These are phyloP conservation scores for Uloborus diversus DNA, from an alignment of 1,140 invertebrate genomes.

Conservation along the genomic window DNA sequence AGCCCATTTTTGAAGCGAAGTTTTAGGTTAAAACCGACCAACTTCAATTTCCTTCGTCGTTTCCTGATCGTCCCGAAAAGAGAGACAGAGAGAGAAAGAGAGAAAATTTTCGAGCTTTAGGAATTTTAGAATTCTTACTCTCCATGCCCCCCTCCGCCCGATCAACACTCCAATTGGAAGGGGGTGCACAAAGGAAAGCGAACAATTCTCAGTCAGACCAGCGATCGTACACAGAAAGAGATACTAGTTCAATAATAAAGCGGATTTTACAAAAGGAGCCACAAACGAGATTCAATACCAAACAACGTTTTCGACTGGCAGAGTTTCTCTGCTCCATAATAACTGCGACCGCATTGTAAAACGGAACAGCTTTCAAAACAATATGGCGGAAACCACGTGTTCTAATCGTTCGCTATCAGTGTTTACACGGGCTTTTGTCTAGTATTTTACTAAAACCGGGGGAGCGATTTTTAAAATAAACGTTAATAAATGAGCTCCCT, in stretches of 20 bases:
- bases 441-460: conserved; percentile 17
- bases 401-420: conserved; percentile 53
- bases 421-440: conserved; percentile 49
- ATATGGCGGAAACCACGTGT: conserved; percentile 56
- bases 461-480: conserved; percentile 52
- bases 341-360: conserved; percentile 24
- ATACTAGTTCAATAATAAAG: conserved; percentile 35
- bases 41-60: conserved; percentile 55
- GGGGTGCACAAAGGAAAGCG: conserved; percentile 21
- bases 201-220: neutral
- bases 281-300: conserved; percentile 31
- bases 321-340: conserved; percentile 17
- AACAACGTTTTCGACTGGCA: conserved; percentile 2
- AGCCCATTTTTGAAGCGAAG: conserved; percentile 17
- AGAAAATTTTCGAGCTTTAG: conserved; percentile 15
- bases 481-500: conserved; percentile 52
- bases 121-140: conserved; percentile 33
- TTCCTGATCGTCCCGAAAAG: conserved; percentile 18
- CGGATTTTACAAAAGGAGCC: conserved; percentile 7
- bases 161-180: conserved; percentile 29
- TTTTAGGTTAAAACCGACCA: conserved; percentile 14
- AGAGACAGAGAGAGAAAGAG: neutral
- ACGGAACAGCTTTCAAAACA: conserved; percentile 48
- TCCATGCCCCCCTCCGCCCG: neutral
- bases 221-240: conserved; percentile 4